A percentile compares a stretch with the other conserved stretches of the same genome.
These are phyloP conservation scores for Harmothoe impar DNA, from an alignment of 2,888 invertebrate genomes.

Conservation along the genomic window DNA sequence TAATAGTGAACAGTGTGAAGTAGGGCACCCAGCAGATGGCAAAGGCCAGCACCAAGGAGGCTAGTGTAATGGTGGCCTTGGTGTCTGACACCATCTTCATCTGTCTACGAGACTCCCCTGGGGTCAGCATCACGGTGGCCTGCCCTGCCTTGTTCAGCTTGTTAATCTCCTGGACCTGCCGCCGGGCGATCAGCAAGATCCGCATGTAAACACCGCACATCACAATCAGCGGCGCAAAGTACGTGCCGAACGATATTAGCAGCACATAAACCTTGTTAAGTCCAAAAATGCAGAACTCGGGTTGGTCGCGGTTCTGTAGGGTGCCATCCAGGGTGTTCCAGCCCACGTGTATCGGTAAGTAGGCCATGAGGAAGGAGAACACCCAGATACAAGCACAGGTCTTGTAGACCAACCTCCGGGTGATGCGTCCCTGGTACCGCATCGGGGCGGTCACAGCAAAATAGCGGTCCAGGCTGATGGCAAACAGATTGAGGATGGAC, in stretches of 20 bases:
- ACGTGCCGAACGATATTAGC: slow-evolving; percentile 69
- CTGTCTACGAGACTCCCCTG: slow-evolving; percentile 46
- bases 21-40: slow-evolving; percentile 73
- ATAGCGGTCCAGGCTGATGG: slow-evolving; percentile 71
- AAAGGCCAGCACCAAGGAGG: slow-evolving; percentile 71
- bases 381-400: slow-evolving; percentile 69
- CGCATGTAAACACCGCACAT: slow-evolving; percentile 71
- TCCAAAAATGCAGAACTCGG: slow-evolving; percentile 68
- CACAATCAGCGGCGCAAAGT: slow-evolving; percentile 70
- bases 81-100: slow-evolving; percentile 68
- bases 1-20: slow-evolving; percentile 70
- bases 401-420: slow-evolving; percentile 65
- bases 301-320: slow-evolving; percentile 67
- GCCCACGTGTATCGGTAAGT: slow-evolving; percentile 72
- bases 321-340: slow-evolving; percentile 70
- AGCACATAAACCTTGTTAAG: slow-evolving; percentile 70
- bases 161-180: slow-evolving; percentile 71
- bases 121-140: slow-evolving; percentile 60
- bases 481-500: slow-evolving; percentile 71
- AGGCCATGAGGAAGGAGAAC: slow-evolving; percentile 71
- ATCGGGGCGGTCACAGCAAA: slow-evolving; percentile 69
- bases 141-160: slow-evolving; percentile 65
- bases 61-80: slow-evolving; percentile 72
- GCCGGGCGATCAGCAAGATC: slow-evolving; percentile 68
- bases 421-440: slow-evolving; percentile 69